These are phyloP conservation scores for Sebastes hubbsi DNA, from an alignment of 2,797 vertebrate genomes.

Conservation along the genomic window DNA sequence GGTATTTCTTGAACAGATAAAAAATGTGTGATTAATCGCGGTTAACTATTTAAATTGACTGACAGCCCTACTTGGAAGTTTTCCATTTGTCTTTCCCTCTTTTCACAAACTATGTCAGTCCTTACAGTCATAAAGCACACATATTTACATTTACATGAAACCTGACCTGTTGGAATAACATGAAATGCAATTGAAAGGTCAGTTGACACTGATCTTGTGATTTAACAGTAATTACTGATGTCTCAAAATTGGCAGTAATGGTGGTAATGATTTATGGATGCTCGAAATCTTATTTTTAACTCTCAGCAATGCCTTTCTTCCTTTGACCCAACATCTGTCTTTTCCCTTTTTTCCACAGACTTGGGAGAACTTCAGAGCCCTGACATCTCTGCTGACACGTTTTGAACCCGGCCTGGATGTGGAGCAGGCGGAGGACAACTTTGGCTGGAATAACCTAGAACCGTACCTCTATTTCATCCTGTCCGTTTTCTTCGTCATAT, in stretches of 20 bases:
- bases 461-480: constrained; percentile 93
- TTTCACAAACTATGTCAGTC: neutral
- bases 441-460: constrained; percentile 96
- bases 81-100: neutral
- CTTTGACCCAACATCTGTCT: neutral
- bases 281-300: neutral
- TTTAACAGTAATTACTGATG: neutral
- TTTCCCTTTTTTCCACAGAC: constrained; percentile 71
- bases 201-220: neutral
- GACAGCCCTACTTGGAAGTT: too few relatives aligned
- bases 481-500: constrained; percentile 94
- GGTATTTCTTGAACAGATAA: too few relatives aligned
- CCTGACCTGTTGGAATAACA: neutral
- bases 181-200: neutral
- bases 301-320: neutral
- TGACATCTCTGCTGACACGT: constrained; percentile 91
- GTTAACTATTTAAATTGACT: too few relatives aligned
- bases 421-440: constrained; percentile 95
- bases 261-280: neutral
- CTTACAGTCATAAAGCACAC: neutral
- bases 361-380: constrained; percentile 93
- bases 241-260: neutral
- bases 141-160: neutral
- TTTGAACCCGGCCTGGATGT: constrained; percentile 94
- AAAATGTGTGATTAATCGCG: too few relatives aligned